Evolutionary conservation across 2,797 vertebrate genomes (phyloP), one percentile per base, ranked within the genome.

Genomic region (Neoniphon sammara): DNA sequence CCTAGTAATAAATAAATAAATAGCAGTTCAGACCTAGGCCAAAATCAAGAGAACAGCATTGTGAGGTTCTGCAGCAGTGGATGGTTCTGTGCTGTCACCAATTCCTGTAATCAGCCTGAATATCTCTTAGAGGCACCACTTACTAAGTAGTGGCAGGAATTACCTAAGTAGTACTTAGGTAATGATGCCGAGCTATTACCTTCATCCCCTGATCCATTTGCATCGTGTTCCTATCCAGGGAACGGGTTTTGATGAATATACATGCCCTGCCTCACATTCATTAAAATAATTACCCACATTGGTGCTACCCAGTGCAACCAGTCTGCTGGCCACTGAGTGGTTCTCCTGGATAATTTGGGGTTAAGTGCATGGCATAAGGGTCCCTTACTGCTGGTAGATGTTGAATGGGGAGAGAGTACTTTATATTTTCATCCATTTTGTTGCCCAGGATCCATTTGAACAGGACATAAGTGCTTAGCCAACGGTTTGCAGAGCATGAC

Each of bases 171-270:
- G 53, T 78, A 36, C 31, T 81, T 78, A 11, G 21, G 25, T 79
- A 87, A 79, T 85, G 84, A 87, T 82, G 88, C 82, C 67, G 52
- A 54, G 39, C 44, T 76, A 23, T 75, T 85, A 84, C 80, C 80
- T 47, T 77, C 71, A 82, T 70, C 69, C 67, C 47, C 36, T 46
- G 58, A 56, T 84, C 69, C 23, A 80, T 85, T 86, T 77, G 69
- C 69, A 70, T 81, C 7, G 20, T 70, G 63, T 80, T 66, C 85
- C 77, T 52, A 52, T 67, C 66, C 77, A 65, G 66, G 54, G 77
- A 85, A 80, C 70, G 36, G 66, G 30, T 78, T 78, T 64, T 81
- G 71, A 90, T 90, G 77, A 89, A 86, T 90, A 86, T 73, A 76
- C 77, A 91, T 85, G 72, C 62, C 49, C 70, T 80, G 53, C 54